A percentile compares a stretch with the other conserved stretches of the same genome.
These are phyloP conservation scores for Elachura formosa DNA, from an alignment of 2,113 vertebrate genomes.

Conservation along the genomic window DNA sequence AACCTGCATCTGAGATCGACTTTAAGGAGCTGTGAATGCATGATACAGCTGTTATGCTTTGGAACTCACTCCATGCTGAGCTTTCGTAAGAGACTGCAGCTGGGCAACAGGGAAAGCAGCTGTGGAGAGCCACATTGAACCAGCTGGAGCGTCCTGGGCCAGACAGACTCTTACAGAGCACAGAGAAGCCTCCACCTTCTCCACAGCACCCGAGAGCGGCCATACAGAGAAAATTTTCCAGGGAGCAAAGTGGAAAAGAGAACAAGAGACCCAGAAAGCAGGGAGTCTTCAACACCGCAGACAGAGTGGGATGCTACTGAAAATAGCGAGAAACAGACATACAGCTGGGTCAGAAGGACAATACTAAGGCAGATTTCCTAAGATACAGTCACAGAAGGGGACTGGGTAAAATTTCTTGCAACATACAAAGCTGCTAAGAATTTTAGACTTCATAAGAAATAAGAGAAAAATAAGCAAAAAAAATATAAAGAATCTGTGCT, in stretches of 20 bases:
- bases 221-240: background rate
- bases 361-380: background rate
- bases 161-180: background rate
- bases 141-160: background rate
- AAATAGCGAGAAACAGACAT: background rate
- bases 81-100: background rate
- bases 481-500: background rate
- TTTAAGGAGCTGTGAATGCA: background rate
- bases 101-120: background rate
- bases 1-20: background rate
- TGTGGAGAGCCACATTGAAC: background rate
- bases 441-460: background rate
- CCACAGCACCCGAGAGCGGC: background rate
- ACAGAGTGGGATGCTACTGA: slow-evolving; percentile 23
- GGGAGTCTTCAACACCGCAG: background rate
- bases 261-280: background rate
- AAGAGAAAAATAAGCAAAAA: background rate
- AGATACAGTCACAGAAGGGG: background rate
- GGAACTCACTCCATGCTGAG: background rate
- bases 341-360: background rate
- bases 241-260: background rate
- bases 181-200: background rate
- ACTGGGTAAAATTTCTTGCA: background rate
- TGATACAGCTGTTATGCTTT: background rate
- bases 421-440: background rate